These are phyloP conservation scores for Potorous gilbertii DNA, from an alignment of 2,797 vertebrate species.

Conservation along the genomic window DNA sequence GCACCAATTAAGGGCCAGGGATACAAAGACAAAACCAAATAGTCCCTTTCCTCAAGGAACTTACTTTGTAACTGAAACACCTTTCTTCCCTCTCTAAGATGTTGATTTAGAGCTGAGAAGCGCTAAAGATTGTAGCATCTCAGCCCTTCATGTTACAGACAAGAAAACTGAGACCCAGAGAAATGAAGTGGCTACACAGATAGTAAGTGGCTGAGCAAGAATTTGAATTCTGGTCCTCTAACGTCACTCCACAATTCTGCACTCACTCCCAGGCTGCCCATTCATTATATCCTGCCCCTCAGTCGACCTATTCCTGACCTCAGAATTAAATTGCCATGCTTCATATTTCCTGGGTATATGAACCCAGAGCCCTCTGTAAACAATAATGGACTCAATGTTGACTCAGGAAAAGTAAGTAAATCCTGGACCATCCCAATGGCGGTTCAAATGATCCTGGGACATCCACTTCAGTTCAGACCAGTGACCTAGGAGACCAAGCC, in stretches of 20 bases:
- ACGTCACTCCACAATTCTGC: not conserved
- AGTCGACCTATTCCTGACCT: not conserved
- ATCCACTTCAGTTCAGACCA: not conserved
- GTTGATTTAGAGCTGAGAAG: no score
- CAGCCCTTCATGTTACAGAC: not conserved
- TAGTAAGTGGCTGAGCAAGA: no score
- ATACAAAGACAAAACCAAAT: not conserved
- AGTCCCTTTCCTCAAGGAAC: not conserved
- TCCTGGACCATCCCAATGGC: not conserved
- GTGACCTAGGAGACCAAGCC: not conserved
- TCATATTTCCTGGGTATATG: not conserved
- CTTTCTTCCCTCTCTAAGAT: no score
- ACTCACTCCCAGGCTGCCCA: not conserved
- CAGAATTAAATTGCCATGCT: not conserved
- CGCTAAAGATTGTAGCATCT: no score
- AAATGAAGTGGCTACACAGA: no score
- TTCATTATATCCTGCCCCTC: not conserved
- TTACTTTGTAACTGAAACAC: no score
- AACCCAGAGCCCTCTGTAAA: not conserved
- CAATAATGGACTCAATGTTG: not conserved
- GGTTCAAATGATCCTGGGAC: not conserved
- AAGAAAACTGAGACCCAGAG: not conserved
- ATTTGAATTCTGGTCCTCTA: no score
- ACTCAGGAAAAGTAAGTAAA: not conserved
- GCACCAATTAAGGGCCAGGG: not conserved